Evolutionary conservation across 2,888 invertebrate genomes (phyloP).

Genomic region (Epirrita christyi): DNA sequence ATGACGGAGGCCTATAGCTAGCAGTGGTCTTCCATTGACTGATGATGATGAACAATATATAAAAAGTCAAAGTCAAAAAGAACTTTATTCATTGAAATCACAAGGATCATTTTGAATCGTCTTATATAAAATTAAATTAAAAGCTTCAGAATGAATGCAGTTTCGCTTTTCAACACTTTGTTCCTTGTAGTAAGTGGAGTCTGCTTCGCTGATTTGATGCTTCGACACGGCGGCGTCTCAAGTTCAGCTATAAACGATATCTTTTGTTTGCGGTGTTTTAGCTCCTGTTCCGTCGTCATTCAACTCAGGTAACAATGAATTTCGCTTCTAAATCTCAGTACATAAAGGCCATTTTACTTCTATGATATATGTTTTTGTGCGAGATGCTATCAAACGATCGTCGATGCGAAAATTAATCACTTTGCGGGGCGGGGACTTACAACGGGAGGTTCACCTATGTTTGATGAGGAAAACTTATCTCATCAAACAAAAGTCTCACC

Average conservation of each 20-base stretch:
- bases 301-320: neutral
- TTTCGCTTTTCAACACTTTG: slow-evolving; percentile 19
- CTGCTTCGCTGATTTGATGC: slow-evolving; percentile 23
- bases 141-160: slow-evolving; percentile 7
- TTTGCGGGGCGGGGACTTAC: slow-evolving; percentile 1
- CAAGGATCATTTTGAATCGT: too few species aligned
- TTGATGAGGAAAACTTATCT: too few species aligned
- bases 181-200: slow-evolving; percentile 17
- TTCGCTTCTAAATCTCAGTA: neutral
- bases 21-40: too few species aligned
- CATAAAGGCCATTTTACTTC: neutral
- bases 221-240: slow-evolving; percentile 23
- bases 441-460: neutral
- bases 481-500: too few species aligned
- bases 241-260: slow-evolving; percentile 26
- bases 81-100: too few species aligned
- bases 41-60: too few species aligned
- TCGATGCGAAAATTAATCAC: slow-evolving; percentile 24
- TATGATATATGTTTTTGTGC: neutral
- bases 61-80: too few species aligned
- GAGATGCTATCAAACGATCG: slow-evolving; percentile 10
- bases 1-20: too few species aligned
- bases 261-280: slow-evolving; percentile 26
- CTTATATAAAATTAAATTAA: neutral
- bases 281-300: slow-evolving; percentile 4